Base-by-base conservation (phyloP, 2,888 invertebrate species). In the Diplolepis rosae region DNA sequence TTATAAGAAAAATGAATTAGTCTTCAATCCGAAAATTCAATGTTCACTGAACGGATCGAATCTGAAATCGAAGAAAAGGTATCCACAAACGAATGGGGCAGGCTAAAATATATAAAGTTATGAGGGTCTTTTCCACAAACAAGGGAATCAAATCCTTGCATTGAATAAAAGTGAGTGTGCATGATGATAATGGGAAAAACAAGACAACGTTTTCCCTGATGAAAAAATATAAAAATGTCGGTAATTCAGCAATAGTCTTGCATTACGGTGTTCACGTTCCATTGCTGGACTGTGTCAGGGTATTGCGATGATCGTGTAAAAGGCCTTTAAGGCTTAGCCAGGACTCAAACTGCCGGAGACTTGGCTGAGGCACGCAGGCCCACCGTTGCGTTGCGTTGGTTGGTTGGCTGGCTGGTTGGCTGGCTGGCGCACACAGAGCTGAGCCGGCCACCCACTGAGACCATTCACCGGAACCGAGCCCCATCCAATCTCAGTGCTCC, bases 401-500 rank as follows among this genome's bases (percentile, higher is more conserved):
- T n/a, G n/a, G n/a, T n/a, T n/a, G n/a, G n/a, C n/a, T n/a, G n/a
- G n/a, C n/a, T 89, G 90, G 88, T 89, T 88, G 90, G 90, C 90
- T 82, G 83, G 83, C 89, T 90, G 91, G 91, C 91, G 91, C 91
- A 91, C 90, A 89, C 84, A 82, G 85, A 85, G 82, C 81, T 81
- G 83, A 85, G 83, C 84, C 84, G 88, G 86, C 89, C 88, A 88
- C 88, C 88, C 88, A 89, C 87, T 82, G 85, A 84, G 88, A 88
- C 88, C 89, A 88, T 88, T 88, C 88, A 88, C 88, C 88, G 88
- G 88, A 88, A 88, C 88, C 87, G 86, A 87, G 85, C 84, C 81
- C 83, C 86, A 81, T 83, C 86, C 85, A 84, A 83, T 84, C 78
- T 79, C 86, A 85, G 82, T 77, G 87, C 80, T 80, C 80, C 86